A percentile compares a stretch with the other conserved stretches of the same genome.
Conservation (phyloP, 1,140 invertebrate species). For the Oscheius sp. region DNA sequence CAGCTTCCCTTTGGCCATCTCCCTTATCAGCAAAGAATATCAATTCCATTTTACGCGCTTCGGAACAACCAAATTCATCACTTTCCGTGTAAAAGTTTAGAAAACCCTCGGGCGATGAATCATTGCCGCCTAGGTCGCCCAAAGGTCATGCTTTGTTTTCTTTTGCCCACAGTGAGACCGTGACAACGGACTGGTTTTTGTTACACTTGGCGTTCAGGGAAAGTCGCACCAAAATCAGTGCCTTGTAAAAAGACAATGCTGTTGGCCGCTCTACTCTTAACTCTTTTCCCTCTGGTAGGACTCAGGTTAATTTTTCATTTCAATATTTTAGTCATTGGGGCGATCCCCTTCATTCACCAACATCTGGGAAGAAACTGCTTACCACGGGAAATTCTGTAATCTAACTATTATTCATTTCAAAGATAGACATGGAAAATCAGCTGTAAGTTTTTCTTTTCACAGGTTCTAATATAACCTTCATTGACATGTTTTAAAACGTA, state of each 20-base stretch:
- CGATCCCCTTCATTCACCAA: neutral
- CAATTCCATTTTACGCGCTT: too few species aligned
- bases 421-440: neutral
- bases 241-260: too few species aligned
- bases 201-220: neutral
- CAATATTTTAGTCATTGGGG: too few species aligned
- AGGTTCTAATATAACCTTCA: neutral
- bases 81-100: too few species aligned
- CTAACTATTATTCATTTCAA: neutral
- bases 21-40: too few species aligned
- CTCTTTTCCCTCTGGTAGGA: neutral
- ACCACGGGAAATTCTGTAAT: conserved; percentile 5
- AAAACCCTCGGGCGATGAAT: neutral
- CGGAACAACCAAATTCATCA: too few species aligned
- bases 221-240: neutral
- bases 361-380: neutral
- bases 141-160: conserved; percentile 10
- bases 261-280: neutral
- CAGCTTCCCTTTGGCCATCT: too few species aligned
- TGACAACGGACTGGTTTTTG: conserved; percentile 7
- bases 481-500: too few species aligned
- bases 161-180: neutral
- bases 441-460: neutral
- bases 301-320: too few species aligned
- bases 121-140: neutral